Base-by-base conservation (phyloP, 2,888 invertebrate species). In the Oscheius myriophilus region DNA sequence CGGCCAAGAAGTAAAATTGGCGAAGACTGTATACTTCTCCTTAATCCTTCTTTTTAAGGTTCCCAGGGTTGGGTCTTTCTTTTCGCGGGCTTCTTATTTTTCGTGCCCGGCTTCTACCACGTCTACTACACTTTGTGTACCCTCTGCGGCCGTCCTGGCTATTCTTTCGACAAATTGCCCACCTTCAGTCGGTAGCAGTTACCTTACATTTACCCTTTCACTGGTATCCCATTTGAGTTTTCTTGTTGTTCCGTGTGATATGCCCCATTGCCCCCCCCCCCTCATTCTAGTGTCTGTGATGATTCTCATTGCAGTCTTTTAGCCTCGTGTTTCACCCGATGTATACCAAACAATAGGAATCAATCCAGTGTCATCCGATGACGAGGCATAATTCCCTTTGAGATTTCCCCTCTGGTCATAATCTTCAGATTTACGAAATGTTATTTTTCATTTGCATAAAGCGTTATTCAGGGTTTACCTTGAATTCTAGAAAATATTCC, bases 41-140 rank as follows among this genome's bases (percentile, higher is more conserved):
- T 23, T 6, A 55, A 25, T 11, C n/a, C 12, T 25, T 14, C 12
- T 39, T 23, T 33, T 64, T 67, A 67, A 62, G 79, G 76, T 33
- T 64, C 73, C 59, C 74, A 75, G 45, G 75, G 70, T 39, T 80
- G 76, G 72, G 76, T 80, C 9, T 78, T 78, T 67, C 71, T 78
- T 42, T 78, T 80, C 67, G 78, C 77, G 21, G 80, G 80, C 7
- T 66, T 73, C 41, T 70, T 80, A 18, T 78, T 76, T 49, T 84
- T 84, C 79, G 76, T 85, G 46, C 86, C 86, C 7, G 85, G 86
- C 53, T 72, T 76, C 67, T 85, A 85, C 62, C 85, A 85, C 68
- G 79, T 85, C 41, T 78, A 78, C 62, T 85, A 83, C 73, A 85
- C 86, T 52, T 61, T 76, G 3, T 86, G 85, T 69, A 79, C 80